phyloP scores from a whole-genome alignment of 2,113 vertebrate species.

The Turdus rufiventris region DNA sequence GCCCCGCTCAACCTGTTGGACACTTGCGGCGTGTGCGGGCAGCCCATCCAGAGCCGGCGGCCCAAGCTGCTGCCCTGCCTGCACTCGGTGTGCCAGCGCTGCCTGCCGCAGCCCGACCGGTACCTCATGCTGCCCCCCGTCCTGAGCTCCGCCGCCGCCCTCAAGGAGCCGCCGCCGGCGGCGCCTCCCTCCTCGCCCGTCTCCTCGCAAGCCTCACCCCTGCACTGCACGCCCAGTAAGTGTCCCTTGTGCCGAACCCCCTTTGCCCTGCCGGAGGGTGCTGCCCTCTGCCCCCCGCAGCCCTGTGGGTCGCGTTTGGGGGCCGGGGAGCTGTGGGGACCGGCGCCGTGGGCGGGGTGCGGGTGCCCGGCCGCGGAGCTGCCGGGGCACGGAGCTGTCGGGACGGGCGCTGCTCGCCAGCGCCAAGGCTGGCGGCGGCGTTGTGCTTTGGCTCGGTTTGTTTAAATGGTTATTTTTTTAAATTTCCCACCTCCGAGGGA shows the following conservation, averaged over 20 bases:
- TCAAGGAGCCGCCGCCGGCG: conserved; percentile 10
- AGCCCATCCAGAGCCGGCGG: conserved; percentile 91
- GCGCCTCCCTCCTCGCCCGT: conserved; percentile 9
- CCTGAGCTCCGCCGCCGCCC: conserved; percentile 5
- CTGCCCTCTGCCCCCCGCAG: background rate
- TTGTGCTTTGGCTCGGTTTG: background rate
- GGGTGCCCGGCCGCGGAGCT: background rate
- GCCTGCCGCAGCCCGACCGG: conserved; percentile 84
- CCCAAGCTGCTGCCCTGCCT: conserved; percentile 91
- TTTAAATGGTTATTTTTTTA: background rate
- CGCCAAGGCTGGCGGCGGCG: background rate
- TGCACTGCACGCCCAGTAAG: conserved; percentile 73
- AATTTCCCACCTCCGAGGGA: conserved; percentile 10
- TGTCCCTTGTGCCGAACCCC: background rate
- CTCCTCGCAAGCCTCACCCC: conserved; percentile 54
- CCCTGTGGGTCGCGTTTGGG: background rate
- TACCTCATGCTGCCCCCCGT: conserved; percentile 76
- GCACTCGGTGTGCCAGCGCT: conserved; percentile 92
- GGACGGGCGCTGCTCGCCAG: background rate
- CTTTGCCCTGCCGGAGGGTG: no score
- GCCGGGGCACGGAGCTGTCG: background rate
- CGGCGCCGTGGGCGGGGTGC: background rate
- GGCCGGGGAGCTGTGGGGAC: background rate
- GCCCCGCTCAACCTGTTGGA: conserved; percentile 89
- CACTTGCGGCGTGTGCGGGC: conserved; percentile 89